Base-by-base conservation (phyloP, 2,113 vertebrate genomes). In the Zosterops hypoxanthus region DNA sequence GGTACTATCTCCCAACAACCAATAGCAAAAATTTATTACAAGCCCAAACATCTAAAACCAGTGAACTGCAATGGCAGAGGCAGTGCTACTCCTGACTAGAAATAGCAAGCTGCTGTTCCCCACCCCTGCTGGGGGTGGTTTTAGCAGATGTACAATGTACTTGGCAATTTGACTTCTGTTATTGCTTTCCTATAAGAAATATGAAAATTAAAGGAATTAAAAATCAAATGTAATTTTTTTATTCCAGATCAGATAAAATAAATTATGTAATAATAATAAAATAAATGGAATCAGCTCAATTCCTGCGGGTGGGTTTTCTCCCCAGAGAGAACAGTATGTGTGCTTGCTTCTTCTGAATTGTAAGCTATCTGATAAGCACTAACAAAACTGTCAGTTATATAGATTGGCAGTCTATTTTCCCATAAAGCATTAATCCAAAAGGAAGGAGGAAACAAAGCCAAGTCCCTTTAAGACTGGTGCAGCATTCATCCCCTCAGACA, bases 251-350 rank as follows among this genome's bases (percentile, higher is more conserved):
- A 28, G 4, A 23, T 71, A 55, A 55, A 86, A 68, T 47, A 68
- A 63, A 33, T 41, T 59, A 22, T 21, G 25, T 50, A 52, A 44
- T 59, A 34, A 57, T 89, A 63, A 91, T 50, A 75, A 57, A 86
- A 59, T 42, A 64, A 42, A 47, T 41, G 12, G 25, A 69, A n/a
- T 15, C 6, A 19, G 23, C 19, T 11, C 21, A 33, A 57, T 63
- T 84, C 39, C 29, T 68, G 49, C 2, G 1, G 33, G 11, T 25
- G 24, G 6, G 0, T 79, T 82, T 90, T 34, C 11, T 82, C 14
- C 14, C 14, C 55, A 82, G n/a, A 63, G n/a, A 56, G 11, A 63
- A 49, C 0, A 1, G 9, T 17, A 13, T 6, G 15, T 14, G 5
- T 42, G 10, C 15, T 86, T 47, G 33, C 16, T 41, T 79, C 34